phyloP scores from a whole-genome alignment of 2,113 vertebrate species.

The Plecturocebus donacophilus region DNA sequence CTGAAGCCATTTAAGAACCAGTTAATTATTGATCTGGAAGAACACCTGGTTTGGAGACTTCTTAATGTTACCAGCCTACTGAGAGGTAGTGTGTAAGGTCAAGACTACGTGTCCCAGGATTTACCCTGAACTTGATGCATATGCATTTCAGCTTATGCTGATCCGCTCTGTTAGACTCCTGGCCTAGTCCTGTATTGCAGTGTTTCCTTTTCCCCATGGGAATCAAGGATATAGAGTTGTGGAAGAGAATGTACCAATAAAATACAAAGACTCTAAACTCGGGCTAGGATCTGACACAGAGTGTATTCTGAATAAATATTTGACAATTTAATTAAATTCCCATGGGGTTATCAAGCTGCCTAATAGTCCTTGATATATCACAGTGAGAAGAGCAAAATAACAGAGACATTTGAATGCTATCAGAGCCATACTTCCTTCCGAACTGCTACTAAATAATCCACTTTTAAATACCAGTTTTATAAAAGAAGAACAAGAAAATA shows the following conservation, averaged over 20 bases:
- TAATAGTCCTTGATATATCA: background rate
- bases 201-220: background rate
- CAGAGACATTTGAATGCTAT: background rate
- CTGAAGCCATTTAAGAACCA: background rate
- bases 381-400: background rate
- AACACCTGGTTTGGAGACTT: background rate
- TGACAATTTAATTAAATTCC: conserved; percentile 13
- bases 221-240: background rate
- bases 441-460: background rate
- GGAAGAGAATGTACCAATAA: background rate
- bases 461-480: background rate
- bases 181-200: background rate
- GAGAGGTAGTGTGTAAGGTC: background rate
- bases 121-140: background rate
- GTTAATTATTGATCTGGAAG: background rate
- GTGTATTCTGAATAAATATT: conserved; percentile 23
- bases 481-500: background rate
- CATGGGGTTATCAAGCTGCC: background rate
- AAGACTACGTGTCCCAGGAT: background rate
- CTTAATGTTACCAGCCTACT: background rate
- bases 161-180: background rate
- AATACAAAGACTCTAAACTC: background rate
- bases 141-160: background rate
- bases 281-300: background rate
- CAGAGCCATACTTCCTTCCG: background rate